Base-by-base conservation (phyloP, 2,113 vertebrate genomes). In the Synchiropus splendidus region DNA sequence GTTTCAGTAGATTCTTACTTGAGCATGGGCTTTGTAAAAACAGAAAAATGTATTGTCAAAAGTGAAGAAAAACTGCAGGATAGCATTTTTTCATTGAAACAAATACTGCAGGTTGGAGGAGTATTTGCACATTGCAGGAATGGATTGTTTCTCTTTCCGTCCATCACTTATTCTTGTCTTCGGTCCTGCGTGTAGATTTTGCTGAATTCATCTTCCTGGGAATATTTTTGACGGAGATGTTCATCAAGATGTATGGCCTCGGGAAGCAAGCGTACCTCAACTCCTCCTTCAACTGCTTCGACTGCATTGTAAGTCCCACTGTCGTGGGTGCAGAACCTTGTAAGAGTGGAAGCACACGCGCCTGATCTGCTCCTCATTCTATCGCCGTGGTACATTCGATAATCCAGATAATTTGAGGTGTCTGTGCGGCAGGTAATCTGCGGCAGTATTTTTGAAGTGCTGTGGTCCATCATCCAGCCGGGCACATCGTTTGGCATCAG, bases 401-500 rank as follows among this genome's bases (percentile, higher is more conserved):
- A 27, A 4, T 27, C 21, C 21, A 5, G 21, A 8, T 27, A 8
- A 27, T 27, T 27, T 8, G 21, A 18, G n/a, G 16, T 61, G 30
- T 56, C 2, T 59, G 46, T 56, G 15, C 32, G 10, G 21, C 58
- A 95, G 93, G 92, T 97, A 60, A 97, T 96, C 66, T 90, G 90
- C 16, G 92, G 91, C 30, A 97, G 93, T 78, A 97, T 97, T 79
- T 97, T 96, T 60, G 92, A 96, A 80, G 91, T 97, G 53, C 77
- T 97, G 66, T 97, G 90, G 89, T 88, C 92, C 6, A 86, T 90
- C 64, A 87, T 97, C 76, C 90, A 97, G 82, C 93, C 92, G 1
- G 93, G 93, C 64, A 96, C 92, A 9, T 97, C 93, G 6, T 97
- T 97, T 54, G 93, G 93, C 59, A 97, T 96, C 81, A 95, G 92